phyloP scores from a whole-genome alignment of 2,113 vertebrate species.

The Seriola dumerili region DNA sequence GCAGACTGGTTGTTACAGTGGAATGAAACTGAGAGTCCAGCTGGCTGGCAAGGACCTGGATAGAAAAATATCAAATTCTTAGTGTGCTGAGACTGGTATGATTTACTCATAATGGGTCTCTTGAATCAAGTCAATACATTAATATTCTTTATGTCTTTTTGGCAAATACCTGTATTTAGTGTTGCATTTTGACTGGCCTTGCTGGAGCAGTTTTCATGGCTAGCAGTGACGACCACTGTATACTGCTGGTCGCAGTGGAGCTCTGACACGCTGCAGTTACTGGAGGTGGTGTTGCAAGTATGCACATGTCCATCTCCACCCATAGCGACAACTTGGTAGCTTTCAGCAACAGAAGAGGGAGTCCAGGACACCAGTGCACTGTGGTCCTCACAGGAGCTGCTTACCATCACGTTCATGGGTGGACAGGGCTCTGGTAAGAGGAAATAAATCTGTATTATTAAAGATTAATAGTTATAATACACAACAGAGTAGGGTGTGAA shows the following conservation, averaged over 20 bases:
- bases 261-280: conserved; percentile 71
- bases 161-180: conserved; percentile 73
- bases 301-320: conserved; percentile 55
- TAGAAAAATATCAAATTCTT: neutral
- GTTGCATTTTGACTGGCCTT: conserved; percentile 58
- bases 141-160: neutral
- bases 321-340: conserved; percentile 66
- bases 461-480: too few species aligned
- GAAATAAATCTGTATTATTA: neutral
- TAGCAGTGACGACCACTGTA: conserved; percentile 65
- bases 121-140: neutral
- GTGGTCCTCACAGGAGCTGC: conserved; percentile 61
- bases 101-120: neutral
- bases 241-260: conserved; percentile 79
- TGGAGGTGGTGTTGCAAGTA: conserved; percentile 63
- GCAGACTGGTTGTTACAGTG: conserved; percentile 78
- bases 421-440: conserved; percentile 76
- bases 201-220: conserved; percentile 78
- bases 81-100: neutral
- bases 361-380: conserved; percentile 76
- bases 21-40: conserved; percentile 59
- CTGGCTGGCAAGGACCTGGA: conserved; percentile 81
- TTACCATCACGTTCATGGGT: conserved; percentile 49
- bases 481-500: too few species aligned
- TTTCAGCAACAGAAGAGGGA: conserved; percentile 64